Base-by-base conservation (phyloP, 1,140 invertebrate genomes). In the Forficula auricularia region DNA sequence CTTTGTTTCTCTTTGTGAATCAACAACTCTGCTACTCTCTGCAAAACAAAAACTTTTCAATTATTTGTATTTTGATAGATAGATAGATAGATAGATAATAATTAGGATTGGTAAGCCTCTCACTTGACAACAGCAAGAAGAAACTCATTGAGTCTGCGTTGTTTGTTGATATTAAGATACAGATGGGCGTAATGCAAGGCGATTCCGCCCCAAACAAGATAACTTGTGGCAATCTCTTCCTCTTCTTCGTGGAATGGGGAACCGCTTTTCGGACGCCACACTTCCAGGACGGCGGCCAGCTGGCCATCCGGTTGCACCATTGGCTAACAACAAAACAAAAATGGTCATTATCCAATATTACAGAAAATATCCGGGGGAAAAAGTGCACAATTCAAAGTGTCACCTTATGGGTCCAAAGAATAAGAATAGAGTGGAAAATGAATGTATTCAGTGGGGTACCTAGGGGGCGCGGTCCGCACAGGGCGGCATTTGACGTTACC, bases 91-190 rank as follows among this genome's bases (percentile, higher is more conserved):
- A n/a, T n/a, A n/a, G n/a, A n/a, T n/a, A n/a, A n/a, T n/a, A n/a
- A n/a, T n/a, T n/a, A n/a, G n/a, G n/a, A n/a, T n/a, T n/a, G n/a
- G n/a, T n/a, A n/a, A n/a, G n/a, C 22, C 19, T 61, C 67, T 68
- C 62, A 79, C 76, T 75, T 79, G 37, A 79, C 76, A 6, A 82
- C 79, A 35, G 72, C 67, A 19, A 82, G 57, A 1, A 82, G 65
- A 54, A 82, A 82, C 31, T 75, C 74, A 50, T 77, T 78, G 0
- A 82, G 58, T 50, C 71, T 71, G 47, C 72, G 62, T 52, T 80
- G 76, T 50, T 71, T 68, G 44, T 68, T 63, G 66, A 78, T 70
- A 36, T 59, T 68, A 35, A 70, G 57, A 53, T 75, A 76, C 39
- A 77, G 62, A 45, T 71, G 66, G 7, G 70, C 65, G 50, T 73